Evolutionary conservation across 2,113 vertebrate genomes (phyloP), one percentile per base, ranked within the genome.

Genomic region (Marmota monax): DNA sequence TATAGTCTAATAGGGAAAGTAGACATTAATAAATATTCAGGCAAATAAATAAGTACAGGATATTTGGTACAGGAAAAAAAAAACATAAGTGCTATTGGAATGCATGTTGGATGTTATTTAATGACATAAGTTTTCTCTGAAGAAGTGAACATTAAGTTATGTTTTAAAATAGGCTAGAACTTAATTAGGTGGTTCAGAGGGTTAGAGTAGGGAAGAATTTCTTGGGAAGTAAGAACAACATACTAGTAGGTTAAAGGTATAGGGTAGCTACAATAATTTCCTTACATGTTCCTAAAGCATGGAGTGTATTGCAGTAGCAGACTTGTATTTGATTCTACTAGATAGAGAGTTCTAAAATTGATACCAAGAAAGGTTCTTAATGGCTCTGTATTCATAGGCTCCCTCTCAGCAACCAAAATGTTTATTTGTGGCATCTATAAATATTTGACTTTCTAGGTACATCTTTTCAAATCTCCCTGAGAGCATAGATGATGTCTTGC

Each of bases 91-190:
- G 14, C 63, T 39, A 10, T 56, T 37, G 67, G 61, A 86, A 77
- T 34, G 22, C 69, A 20, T 53, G 27, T 39, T 16, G 16, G 65
- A 32, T 22, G 65, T 53, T 29, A 11, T 92, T 3, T 73, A n/a
- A 11, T 45, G n/a, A 80, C 77, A 69, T 37, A 25, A 88, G 6
- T 20, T 76, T 45, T 88, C 69, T 95, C 77, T 92, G 45, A 88
- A 70, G 17, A 56, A n/a, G 69, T 95, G n/a, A 74, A 45, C 20
- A 76, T 85, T 92, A 67, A 92, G 23, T 45, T 82, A 76, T 69
- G 4, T 14, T 61, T 83, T 82, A 16, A 58, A 88, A 53, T 29
- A 48, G 29, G 10, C 23, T 58, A 56, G 48, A 83, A 76, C 7
- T 34, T 82, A 16, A 56, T 45, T 76, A 87, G 29, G 48, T 69